Conservation (phyloP, 2,888 invertebrate species). For the Sinentomon sp. region DNA sequence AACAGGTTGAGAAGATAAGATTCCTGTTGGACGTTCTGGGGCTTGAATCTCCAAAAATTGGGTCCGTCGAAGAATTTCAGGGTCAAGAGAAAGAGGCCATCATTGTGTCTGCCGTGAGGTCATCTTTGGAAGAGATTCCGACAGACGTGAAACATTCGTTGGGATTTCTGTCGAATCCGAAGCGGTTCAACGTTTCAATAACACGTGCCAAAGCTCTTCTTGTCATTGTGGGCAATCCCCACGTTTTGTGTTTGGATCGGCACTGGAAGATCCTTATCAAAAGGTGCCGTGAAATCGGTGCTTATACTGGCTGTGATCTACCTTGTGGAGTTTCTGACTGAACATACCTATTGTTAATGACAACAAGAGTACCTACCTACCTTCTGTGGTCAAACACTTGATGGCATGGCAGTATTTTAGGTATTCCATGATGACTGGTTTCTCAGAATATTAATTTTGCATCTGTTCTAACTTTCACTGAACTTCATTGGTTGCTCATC, state of each 20-base stretch:
- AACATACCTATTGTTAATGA: too few species aligned
- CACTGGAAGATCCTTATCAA: slow-evolving; percentile 34
- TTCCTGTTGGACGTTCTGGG: slow-evolving; percentile 13
- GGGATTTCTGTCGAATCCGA: slow-evolving; percentile 43
- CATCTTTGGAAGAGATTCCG: slow-evolving; percentile 20
- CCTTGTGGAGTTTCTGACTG: slow-evolving; percentile 21
- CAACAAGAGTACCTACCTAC: too few species aligned
- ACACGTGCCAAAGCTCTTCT: slow-evolving; percentile 53
- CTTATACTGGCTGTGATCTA: slow-evolving; percentile 40
- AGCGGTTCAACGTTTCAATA: slow-evolving; percentile 64
- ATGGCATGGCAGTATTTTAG: too few species aligned
- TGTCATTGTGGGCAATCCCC: slow-evolving; percentile 58
- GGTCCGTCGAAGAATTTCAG: slow-evolving; percentile 63
- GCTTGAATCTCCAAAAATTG: slow-evolving; percentile 31
- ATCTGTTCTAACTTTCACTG: too few species aligned
- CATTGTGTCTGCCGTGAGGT: slow-evolving; percentile 36
- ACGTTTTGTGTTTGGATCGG: slow-evolving; percentile 32
- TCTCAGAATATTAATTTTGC: too few species aligned
- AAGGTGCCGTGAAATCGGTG: slow-evolving; percentile 31
- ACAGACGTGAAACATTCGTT: slow-evolving; percentile 24
- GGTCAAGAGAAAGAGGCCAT: slow-evolving; percentile 48
- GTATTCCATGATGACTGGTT: too few species aligned
- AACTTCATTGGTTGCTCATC: too few species aligned
- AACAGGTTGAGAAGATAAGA: slow-evolving; percentile 35
- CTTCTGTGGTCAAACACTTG: too few species aligned